These are phyloP conservation scores for Myrmecobius fasciatus DNA, from an alignment of 2,113 vertebrate species.

Conservation along the genomic window DNA sequence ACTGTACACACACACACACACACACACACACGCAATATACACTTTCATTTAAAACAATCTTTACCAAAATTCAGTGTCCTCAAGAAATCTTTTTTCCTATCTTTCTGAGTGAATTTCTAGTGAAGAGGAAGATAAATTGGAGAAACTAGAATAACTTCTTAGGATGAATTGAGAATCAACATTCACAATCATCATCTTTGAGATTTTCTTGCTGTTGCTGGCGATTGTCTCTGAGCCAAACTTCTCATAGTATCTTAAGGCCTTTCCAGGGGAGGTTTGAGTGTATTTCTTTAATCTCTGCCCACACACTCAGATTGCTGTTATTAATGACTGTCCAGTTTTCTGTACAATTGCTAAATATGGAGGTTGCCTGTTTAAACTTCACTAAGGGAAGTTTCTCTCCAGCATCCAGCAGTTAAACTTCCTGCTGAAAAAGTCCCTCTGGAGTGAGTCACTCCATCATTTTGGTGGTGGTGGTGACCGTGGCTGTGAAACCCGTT, in stretches of 20 bases:
- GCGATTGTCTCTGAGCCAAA: background rate
- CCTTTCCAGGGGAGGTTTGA: background rate
- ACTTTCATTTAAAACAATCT: conserved; percentile 12
- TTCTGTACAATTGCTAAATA: background rate
- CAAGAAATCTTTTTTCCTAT: background rate
- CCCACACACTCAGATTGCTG: background rate
- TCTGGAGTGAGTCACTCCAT: background rate
- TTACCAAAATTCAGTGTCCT: background rate
- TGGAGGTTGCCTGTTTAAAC: conserved; percentile 19
- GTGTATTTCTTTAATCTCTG: conserved; percentile 19
- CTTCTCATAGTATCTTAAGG: background rate
- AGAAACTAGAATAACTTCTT: conserved; percentile 36
- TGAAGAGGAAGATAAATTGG: background rate
- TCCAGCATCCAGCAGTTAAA: background rate
- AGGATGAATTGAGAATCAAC: background rate
- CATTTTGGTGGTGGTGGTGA: background rate
- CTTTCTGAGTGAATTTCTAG: background rate
- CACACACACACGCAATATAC: background rate
- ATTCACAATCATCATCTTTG: conserved; percentile 7
- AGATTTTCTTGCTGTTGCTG: conserved; percentile 5
- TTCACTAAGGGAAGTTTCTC: background rate
- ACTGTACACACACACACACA: background rate
- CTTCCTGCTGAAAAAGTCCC: background rate
- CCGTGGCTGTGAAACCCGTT: background rate
- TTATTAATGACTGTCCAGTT: background rate